phyloP scores from a whole-genome alignment of 2,113 vertebrate species.

The Scomber scombrus region DNA sequence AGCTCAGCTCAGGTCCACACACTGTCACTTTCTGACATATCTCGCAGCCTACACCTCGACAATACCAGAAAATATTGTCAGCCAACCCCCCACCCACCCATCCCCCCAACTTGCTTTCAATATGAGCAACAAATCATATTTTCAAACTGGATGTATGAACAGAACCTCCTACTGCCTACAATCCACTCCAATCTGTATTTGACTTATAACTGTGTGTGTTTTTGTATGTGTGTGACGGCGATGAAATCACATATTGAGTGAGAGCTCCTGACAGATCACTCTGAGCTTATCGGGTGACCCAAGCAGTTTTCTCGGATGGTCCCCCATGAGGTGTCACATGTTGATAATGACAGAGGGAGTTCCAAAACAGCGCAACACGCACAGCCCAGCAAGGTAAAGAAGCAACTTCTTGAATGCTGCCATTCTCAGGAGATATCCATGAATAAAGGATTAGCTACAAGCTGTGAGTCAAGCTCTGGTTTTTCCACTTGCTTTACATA shows the following conservation, averaged over 20 bases:
- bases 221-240: background rate
- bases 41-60: conserved; percentile 74
- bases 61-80: conserved; percentile 77
- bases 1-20: conserved; percentile 79
- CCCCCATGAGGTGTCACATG: conserved; percentile 33
- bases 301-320: conserved; percentile 40
- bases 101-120: conserved; percentile 45
- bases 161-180: conserved; percentile 42
- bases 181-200: conserved; percentile 22
- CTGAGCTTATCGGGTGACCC: conserved; percentile 57
- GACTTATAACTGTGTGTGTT: conserved; percentile 19
- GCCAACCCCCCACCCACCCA: conserved; percentile 48
- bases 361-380: conserved; percentile 51
- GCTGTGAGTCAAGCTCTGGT: conserved; percentile 78
- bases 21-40: conserved; percentile 83
- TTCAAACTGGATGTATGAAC: conserved; percentile 50
- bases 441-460: conserved; percentile 80
- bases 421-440: conserved; percentile 76
- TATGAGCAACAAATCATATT: conserved; percentile 66
- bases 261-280: conserved; percentile 38
- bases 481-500: conserved; percentile 79
- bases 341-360: conserved; percentile 55
- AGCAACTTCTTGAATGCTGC: conserved; percentile 56
- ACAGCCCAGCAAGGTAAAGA: conserved; percentile 57
- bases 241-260: conserved; percentile 24